Conservation (phyloP, 1,140 invertebrate species). For the Frieseomelitta varia region DNA sequence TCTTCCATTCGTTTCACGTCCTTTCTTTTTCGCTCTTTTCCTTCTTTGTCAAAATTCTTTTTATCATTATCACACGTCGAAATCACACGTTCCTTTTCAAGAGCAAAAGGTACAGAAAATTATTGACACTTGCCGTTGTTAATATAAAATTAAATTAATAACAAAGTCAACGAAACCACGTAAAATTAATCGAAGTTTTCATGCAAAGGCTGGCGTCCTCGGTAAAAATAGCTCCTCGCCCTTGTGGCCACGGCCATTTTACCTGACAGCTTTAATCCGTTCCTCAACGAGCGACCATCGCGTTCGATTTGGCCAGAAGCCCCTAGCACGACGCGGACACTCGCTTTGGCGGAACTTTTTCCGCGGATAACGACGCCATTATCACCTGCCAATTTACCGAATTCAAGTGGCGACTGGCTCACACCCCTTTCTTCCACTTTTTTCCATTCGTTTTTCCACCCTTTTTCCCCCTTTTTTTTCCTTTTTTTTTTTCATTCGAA, state of each 20-base stretch:
- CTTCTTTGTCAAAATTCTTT: no score
- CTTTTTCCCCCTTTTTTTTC: constrained; percentile 12
- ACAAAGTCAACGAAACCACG: no score
- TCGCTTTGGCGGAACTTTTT: background rate
- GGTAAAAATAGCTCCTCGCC: background rate
- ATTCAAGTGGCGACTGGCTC: constrained; percentile 20
- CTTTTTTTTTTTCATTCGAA: background rate
- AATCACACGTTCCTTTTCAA: no score
- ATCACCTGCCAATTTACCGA: constrained; percentile 53
- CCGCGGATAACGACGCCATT: constrained; percentile 29
- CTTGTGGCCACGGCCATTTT: background rate
- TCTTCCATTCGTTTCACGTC: no score
- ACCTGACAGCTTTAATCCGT: background rate
- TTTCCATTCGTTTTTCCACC: background rate
- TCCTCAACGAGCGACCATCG: background rate
- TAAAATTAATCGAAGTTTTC: background rate
- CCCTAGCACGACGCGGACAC: background rate
- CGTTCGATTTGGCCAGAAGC: background rate
- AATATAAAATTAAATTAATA: no score
- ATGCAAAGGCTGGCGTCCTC: background rate
- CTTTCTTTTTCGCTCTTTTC: no score
- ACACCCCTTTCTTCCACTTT: constrained; percentile 35
- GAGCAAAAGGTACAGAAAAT: no score
- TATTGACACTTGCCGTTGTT: no score
- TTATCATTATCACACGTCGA: no score